Evolutionary conservation across 2,797 vertebrate genomes (phyloP).

Genomic region (Tiaroga cobitis): DNA sequence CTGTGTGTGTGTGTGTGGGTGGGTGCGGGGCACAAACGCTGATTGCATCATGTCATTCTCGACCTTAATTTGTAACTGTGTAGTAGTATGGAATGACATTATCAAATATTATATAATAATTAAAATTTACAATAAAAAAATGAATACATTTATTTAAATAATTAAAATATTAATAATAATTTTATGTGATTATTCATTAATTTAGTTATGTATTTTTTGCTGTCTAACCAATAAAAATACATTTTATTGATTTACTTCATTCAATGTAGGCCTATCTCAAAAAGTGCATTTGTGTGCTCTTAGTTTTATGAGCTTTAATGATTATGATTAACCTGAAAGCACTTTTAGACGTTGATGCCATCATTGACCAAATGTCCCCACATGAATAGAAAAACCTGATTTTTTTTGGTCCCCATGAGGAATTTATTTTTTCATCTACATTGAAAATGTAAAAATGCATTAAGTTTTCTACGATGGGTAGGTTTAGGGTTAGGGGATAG

Average conservation of each 20-base stretch:
- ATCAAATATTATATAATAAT: background rate
- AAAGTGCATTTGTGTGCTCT: background rate
- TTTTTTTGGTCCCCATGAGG: too few species aligned
- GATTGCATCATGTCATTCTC: constrained; percentile 40
- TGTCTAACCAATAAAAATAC: background rate
- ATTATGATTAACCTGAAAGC: too few species aligned
- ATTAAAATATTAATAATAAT: background rate
- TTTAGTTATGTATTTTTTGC: background rate
- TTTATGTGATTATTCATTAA: background rate
- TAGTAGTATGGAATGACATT: background rate
- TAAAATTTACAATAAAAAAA: background rate
- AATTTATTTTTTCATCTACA: too few species aligned
- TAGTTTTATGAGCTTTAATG: background rate
- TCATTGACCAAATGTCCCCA: too few species aligned
- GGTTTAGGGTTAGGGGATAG: too few species aligned
- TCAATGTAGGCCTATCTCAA: background rate
- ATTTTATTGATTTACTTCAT: background rate
- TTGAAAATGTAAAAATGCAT: too few species aligned
- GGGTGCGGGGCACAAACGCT: background rate
- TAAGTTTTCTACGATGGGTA: too few species aligned
- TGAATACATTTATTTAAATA: background rate
- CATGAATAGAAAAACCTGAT: too few species aligned
- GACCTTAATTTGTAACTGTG: constrained; percentile 8
- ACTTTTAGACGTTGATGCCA: background rate
- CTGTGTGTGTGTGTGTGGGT: constrained; percentile 5